These are phyloP conservation scores for Artemisiospiza belli DNA, from an alignment of 2,113 vertebrate species.

Conservation along the genomic window DNA sequence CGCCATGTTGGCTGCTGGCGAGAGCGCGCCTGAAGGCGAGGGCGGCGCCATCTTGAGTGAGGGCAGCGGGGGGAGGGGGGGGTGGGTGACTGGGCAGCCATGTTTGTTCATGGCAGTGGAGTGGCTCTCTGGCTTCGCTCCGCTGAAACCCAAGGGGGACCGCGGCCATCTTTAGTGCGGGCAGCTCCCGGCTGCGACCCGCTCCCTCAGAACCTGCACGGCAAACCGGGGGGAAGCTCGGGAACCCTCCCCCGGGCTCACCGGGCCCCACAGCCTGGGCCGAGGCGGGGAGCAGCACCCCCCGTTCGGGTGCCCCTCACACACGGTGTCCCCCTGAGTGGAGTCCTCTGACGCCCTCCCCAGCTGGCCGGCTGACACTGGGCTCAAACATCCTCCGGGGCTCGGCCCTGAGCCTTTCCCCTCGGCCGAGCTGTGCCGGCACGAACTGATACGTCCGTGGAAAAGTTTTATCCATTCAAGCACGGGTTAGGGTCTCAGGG, in stretches of 20 bases:
- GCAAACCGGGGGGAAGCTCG: not conserved
- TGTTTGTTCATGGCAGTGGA: constrained; percentile 2
- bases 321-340: accelerated
- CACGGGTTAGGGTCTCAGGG: accelerated
- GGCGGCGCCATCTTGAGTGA: not conserved
- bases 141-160: accelerated
- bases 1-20: constrained; percentile 12
- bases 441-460: accelerated
- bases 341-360: not conserved
- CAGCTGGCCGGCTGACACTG: too few relatives aligned
- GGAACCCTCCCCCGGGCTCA: not conserved
- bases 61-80: not conserved
- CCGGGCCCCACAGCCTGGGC: not conserved
- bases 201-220: too few relatives aligned
- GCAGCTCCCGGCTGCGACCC: not conserved
- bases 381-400: not conserved
- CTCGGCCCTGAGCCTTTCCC: not conserved
- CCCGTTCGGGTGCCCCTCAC: not conserved
- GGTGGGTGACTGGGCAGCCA: not conserved
- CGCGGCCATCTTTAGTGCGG: constrained; percentile 37
- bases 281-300: not conserved
- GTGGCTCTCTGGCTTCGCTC: accelerated
- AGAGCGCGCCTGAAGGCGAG: not conserved
- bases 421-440: not conserved
- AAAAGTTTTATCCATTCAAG: not conserved